These are phyloP conservation scores for Erannis defoliaria DNA, from an alignment of 2,888 invertebrate genomes.

Conservation along the genomic window DNA sequence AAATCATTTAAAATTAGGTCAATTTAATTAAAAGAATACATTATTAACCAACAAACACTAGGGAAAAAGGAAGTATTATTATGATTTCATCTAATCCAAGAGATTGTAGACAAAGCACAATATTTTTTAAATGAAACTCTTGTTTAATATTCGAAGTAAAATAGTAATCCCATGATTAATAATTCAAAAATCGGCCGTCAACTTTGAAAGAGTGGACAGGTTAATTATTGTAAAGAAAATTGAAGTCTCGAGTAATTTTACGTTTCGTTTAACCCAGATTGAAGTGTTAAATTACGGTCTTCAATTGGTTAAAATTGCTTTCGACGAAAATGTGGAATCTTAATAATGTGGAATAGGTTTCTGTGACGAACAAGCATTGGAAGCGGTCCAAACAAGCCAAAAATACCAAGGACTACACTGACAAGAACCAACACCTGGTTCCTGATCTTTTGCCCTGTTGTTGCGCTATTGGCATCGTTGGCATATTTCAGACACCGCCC, in stretches of 20 bases:
- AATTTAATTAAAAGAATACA: no score
- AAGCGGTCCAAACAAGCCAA: no score
- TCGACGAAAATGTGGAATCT: slow-evolving; percentile 11
- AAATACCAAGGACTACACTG: no score
- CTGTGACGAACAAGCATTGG: not conserved
- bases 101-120: not conserved
- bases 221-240: slow-evolving; percentile 48
- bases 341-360: not conserved
- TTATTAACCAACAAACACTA: no score
- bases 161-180: slow-evolving; percentile 35
- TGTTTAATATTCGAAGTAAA: slow-evolving; percentile 22
- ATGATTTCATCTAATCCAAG: not conserved
- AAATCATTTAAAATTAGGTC: no score
- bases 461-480: no score
- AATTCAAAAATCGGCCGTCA: slow-evolving; percentile 38
- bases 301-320: slow-evolving; percentile 39
- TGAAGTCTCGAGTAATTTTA: slow-evolving; percentile 46
- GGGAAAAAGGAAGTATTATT: not conserved
- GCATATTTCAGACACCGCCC: no score
- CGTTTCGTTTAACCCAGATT: slow-evolving; percentile 47
- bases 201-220: slow-evolving; percentile 43
- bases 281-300: slow-evolving; percentile 47
- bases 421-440: no score
- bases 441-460: no score
- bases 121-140: slow-evolving; percentile 10